These are phyloP conservation scores for Jaculus jaculus DNA, from an alignment of 2,113 vertebrate genomes.

Conservation along the genomic window DNA sequence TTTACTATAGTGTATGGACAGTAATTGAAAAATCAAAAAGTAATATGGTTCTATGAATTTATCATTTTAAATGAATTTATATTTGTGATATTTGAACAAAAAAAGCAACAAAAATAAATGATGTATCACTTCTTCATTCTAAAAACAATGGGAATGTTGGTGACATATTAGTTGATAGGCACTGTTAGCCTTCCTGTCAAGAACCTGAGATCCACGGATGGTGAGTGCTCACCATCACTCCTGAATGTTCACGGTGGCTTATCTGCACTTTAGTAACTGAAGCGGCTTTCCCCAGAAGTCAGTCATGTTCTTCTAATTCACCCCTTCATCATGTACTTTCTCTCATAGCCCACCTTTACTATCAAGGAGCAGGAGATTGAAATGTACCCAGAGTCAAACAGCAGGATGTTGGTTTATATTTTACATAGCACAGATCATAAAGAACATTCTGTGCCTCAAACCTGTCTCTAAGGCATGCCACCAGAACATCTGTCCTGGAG, in stretches of 20 bases:
- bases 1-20: neutral
- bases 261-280: neutral
- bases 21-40: neutral
- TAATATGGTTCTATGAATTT: neutral
- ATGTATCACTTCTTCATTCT: neutral
- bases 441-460: neutral
- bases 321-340: neutral
- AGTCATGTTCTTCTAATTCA: neutral
- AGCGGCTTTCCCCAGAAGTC: neutral
- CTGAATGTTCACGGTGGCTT: neutral
- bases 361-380: neutral
- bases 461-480: neutral
- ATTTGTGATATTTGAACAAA: neutral
- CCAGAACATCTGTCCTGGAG: fast-evolving
- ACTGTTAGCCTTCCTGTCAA: neutral
- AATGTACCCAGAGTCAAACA: neutral
- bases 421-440: neutral
- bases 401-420: no score
- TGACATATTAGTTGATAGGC: neutral
- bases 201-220: neutral
- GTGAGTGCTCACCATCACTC: neutral
- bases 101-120: neutral
- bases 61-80: constrained; percentile 7
- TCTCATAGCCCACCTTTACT: neutral
- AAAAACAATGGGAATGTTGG: neutral